Percentiles rank a stretch among this genome's conserved stretches.
Conservation (phyloP, 2,888 invertebrate genomes). For the Chrysolina oricalcia region DNA sequence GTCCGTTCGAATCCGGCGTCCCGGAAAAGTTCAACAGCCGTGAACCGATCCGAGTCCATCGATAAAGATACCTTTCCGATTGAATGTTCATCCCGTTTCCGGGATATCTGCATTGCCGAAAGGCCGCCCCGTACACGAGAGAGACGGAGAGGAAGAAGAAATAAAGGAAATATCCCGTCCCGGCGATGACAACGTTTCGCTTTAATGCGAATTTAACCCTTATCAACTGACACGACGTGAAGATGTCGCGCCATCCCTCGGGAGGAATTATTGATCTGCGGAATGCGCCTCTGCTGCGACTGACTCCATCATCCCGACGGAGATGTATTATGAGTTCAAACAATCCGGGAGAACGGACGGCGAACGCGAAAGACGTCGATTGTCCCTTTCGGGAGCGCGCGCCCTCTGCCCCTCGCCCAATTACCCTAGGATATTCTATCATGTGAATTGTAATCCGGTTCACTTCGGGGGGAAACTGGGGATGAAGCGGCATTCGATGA, state of each 20-base stretch:
- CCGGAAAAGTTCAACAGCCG: slow-evolving; percentile 12
- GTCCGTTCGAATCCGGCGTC: neutral
- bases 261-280: slow-evolving; percentile 64
- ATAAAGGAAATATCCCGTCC: slow-evolving; percentile 7
- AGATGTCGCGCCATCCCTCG: slow-evolving; percentile 63
- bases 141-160: neutral
- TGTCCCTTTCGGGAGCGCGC: neutral
- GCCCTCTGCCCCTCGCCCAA: neutral
- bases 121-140: neutral
- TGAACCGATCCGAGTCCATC: slow-evolving; percentile 16
- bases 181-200: slow-evolving; percentile 64
- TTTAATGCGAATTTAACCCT: slow-evolving; percentile 73
- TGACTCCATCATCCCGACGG: slow-evolving; percentile 50
- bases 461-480: neutral
- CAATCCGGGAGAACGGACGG: slow-evolving; percentile 46
- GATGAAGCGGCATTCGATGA: neutral
- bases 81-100: slow-evolving; percentile 23
- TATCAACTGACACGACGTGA: slow-evolving; percentile 70
- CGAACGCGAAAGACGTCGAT: neutral
- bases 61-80: slow-evolving; percentile 22
- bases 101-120: slow-evolving; percentile 26
- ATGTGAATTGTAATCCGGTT: neutral
- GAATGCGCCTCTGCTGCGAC: slow-evolving; percentile 48
- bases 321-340: slow-evolving; percentile 48
- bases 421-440: slow-evolving; percentile 12